phyloP scores from a whole-genome alignment of 2,888 invertebrate species.

The Cheilosia soror region DNA sequence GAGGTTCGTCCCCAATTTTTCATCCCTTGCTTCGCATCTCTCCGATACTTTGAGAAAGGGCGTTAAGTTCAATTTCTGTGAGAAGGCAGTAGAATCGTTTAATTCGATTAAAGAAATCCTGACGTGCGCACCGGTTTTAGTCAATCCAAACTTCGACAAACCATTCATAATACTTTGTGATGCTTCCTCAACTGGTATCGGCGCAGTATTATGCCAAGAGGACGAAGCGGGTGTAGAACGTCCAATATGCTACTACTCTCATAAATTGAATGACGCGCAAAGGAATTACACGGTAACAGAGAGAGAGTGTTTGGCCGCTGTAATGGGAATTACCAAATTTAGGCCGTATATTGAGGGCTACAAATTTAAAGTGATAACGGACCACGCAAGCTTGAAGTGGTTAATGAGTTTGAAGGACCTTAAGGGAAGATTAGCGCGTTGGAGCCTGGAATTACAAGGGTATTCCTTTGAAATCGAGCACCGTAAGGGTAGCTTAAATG shows the following conservation, averaged over 20 bases:
- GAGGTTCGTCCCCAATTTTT: too few relatives aligned
- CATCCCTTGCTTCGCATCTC: not conserved
- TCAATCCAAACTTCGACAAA: not conserved
- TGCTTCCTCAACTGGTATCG: constrained; percentile 15
- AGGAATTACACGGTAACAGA: constrained; percentile 23
- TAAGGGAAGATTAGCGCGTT: constrained; percentile 9
- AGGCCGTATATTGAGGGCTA: not conserved
- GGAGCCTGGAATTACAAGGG: constrained; percentile 6
- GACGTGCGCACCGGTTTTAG: not conserved
- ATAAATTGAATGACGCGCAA: constrained; percentile 17
- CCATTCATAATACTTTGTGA: not conserved
- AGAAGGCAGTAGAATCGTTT: not conserved
- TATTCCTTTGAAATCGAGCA: constrained; percentile 9
- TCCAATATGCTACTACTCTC: constrained; percentile 5
- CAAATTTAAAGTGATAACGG: not conserved
- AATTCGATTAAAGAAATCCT: not conserved
- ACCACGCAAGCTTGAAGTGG: not conserved
- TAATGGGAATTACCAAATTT: not conserved
- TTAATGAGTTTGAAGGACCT: constrained; percentile 6
- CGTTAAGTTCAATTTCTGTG: not conserved
- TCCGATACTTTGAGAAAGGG: not conserved
- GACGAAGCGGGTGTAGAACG: constrained; percentile 1
- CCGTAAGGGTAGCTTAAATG: not conserved
- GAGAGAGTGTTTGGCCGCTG: constrained; percentile 21
- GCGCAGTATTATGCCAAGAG: constrained; percentile 18